These are phyloP conservation scores for Cyprinodon variegatus DNA, from an alignment of 2,113 vertebrate species.

Conservation along the genomic window DNA sequence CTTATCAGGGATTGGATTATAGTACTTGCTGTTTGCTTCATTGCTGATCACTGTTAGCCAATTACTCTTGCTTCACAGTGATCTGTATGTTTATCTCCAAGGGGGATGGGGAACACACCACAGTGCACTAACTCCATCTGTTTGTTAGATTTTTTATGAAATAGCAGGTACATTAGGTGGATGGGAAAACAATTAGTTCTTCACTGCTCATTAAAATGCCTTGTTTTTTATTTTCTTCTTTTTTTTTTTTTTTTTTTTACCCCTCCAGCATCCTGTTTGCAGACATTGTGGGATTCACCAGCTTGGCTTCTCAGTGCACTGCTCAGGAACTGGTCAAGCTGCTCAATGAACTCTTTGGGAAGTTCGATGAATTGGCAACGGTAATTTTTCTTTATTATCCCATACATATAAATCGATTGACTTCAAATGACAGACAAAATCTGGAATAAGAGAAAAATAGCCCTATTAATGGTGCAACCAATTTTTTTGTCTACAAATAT, in stretches of 20 bases:
- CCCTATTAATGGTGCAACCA: too few relatives aligned
- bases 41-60: conserved; percentile 33
- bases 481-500: too few relatives aligned
- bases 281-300: conserved; percentile 98
- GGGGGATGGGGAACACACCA: neutral
- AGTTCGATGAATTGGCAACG: conserved; percentile 97
- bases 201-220: conserved; percentile 5
- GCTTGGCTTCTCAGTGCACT: conserved; percentile 96
- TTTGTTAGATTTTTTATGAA: neutral
- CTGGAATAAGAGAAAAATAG: too few relatives aligned
- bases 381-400: conserved; percentile 78
- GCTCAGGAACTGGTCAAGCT: conserved; percentile 98
- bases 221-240: neutral
- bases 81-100: conserved; percentile 18
- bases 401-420: too few relatives aligned
- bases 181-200: neutral
- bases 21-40: conserved; percentile 25
- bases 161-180: neutral
- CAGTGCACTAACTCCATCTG: conserved; percentile 2
- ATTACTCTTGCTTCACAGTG: conserved; percentile 4
- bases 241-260: neutral
- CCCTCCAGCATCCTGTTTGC: conserved; percentile 93
- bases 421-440: neutral
- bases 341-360: conserved; percentile 97
- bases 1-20: conserved; percentile 50